Evolutionary conservation across 1,140 invertebrate genomes (phyloP), one percentile per base, ranked within the genome.

Genomic region (Hyposmocoma kahamanoa): DNA sequence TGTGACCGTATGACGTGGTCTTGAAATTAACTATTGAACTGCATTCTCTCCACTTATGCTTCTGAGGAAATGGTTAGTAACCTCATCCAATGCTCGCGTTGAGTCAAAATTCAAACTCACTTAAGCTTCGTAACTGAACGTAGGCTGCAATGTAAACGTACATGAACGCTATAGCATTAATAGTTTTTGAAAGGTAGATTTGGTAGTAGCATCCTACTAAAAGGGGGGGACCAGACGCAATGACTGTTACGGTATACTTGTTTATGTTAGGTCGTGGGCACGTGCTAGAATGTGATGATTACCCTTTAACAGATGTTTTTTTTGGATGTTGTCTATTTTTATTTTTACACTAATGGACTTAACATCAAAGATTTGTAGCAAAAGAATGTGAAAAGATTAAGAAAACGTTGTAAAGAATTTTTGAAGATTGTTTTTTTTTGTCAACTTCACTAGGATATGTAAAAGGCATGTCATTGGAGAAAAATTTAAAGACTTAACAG

Each of bases 1-100:
- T 54, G 51, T 56, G 61, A 73, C 68, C 57, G 62, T 76, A 68
- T 83, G 79, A 83, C 79, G 76, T 75, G 70, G 62, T 65, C 52
- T 66, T 54, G 51, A 59, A 67, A 74, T 67, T 64, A 62, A 77
- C 57, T 55, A 65, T 49, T 50, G 52, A 58, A 59, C 41, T 45
- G 47, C 54, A 51, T 50, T 60, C 53, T 26, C 24, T 46, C 18
- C 39, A 64, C 50, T 36, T 42, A 47, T n/a, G 21, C 45, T 32
- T 47, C 47, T 24, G 22, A 53, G 47, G 22, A 55, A 57, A 20
- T 32, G 49, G 51, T 24, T 11, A 20, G 24, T 11, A 18, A 67
- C 60, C 9, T 22, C 52, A 46, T 78, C 64, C 70, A 78, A 71
- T 43, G 74, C 73, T 59, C 62, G 41, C 26, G 47, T 38, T 5